Percentiles rank a stretch among this genome's conserved stretches.
These are phyloP conservation scores for Malurus melanocephalus DNA, from an alignment of 2,113 vertebrate genomes.

Conservation along the genomic window DNA sequence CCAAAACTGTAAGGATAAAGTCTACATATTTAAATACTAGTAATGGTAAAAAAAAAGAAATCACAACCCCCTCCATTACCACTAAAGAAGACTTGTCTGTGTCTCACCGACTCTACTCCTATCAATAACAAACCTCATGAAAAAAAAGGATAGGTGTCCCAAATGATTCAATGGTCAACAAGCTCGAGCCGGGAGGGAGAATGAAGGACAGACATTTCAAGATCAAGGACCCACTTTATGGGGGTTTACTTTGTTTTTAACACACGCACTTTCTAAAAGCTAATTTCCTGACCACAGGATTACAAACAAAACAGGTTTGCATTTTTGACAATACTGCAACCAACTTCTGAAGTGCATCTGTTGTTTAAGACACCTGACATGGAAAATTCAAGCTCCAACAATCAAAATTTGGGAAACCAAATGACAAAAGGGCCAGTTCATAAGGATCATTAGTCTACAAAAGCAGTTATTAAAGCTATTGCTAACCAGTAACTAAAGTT, in stretches of 20 bases:
- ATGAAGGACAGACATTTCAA: not conserved
- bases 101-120: not conserved
- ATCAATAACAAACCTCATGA: not conserved
- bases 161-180: not conserved
- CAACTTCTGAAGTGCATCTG: not conserved
- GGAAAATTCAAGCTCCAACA: not conserved
- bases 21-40: not conserved
- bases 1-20: not conserved
- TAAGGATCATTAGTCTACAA: not conserved
- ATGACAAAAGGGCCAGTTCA: not conserved
- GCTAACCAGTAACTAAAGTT: not conserved
- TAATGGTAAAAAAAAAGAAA: not conserved
- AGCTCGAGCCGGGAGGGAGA: rapidly evolving
- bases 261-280: not conserved
- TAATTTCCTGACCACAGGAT: not conserved
- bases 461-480: not conserved
- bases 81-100: not conserved
- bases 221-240: not conserved
- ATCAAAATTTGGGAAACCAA: not conserved
- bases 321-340: not conserved
- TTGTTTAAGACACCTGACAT: not conserved
- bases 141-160: not conserved
- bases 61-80: rapidly evolving
- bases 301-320: not conserved
- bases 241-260: not conserved